Conservation (phyloP, 1,140 invertebrate genomes). For the Cheumatopsyche charites region DNA sequence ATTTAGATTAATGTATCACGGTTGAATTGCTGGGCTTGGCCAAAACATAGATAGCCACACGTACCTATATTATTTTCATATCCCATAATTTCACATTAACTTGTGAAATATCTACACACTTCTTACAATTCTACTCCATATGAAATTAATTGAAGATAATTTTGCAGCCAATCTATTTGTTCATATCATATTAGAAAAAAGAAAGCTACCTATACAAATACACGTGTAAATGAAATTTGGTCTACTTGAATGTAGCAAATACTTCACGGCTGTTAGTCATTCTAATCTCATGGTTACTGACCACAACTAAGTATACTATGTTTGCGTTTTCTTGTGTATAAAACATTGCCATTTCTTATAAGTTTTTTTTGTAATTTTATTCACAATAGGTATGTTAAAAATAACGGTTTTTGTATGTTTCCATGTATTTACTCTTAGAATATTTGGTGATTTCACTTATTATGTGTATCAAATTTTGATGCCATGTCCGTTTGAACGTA, state of each 20-base stretch:
- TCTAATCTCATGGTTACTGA: slow-evolving; percentile 24
- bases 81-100: neutral
- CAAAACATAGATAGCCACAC: neutral
- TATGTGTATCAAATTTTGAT: neutral
- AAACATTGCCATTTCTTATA: neutral
- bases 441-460: neutral
- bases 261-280: slow-evolving; percentile 27
- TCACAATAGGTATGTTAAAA: no score
- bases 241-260: slow-evolving; percentile 29
- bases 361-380: no score
- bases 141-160: no score
- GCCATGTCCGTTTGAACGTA: neutral
- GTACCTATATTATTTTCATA: slow-evolving; percentile 5
- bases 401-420: no score
- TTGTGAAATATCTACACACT: no score
- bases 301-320: slow-evolving; percentile 3
- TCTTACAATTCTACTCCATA: no score
- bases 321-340: neutral
- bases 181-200: neutral
- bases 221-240: slow-evolving; percentile 16
- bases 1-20: slow-evolving; percentile 27
- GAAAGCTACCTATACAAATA: slow-evolving; percentile 14
- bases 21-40: slow-evolving; percentile 23
- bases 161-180: neutral
- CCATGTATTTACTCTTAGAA: neutral